Percentiles rank a stretch among this genome's conserved stretches.
phyloP scores from a whole-genome alignment of 2,797 vertebrate species.

The Mus spretus region DNA sequence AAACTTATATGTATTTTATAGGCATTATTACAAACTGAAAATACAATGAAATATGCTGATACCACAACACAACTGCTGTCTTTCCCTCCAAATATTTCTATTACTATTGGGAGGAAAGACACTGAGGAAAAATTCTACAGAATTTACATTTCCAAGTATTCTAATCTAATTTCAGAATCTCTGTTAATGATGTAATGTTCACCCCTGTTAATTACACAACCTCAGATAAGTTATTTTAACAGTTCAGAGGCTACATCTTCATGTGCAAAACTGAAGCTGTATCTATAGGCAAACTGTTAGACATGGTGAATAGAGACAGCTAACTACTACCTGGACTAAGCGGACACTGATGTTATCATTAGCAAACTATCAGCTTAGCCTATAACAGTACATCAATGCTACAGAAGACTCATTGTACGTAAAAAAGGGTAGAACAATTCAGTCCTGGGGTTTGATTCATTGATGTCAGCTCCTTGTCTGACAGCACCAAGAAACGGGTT shows the following conservation, averaged over 20 bases:
- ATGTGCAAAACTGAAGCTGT: constrained; percentile 6
- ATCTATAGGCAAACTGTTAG: not conserved
- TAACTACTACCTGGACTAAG: not conserved
- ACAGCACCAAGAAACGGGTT: not conserved
- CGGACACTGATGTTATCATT: not conserved
- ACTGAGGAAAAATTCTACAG: not conserved
- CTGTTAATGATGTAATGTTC: not conserved
- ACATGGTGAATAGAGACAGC: not conserved
- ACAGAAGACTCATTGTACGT: not conserved
- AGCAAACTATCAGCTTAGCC: constrained; percentile 2
- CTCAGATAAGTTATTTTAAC: not conserved
- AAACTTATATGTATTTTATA: not conserved
- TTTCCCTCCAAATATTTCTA: not conserved
- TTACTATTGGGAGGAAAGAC: not conserved
- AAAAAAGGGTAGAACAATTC: not conserved
- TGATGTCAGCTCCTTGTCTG: not conserved
- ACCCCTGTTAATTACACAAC: not conserved
- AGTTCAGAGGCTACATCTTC: not conserved
- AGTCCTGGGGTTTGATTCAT: not conserved
- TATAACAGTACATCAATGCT: not conserved
- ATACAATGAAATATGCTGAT: not conserved
- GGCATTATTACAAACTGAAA: not conserved
- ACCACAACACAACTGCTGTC: not conserved
- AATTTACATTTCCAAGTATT: not conserved
- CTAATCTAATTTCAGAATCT: constrained; percentile 39